Evolutionary conservation across 2,113 vertebrate genomes (phyloP).

Genomic region (Gyps fulvus): DNA sequence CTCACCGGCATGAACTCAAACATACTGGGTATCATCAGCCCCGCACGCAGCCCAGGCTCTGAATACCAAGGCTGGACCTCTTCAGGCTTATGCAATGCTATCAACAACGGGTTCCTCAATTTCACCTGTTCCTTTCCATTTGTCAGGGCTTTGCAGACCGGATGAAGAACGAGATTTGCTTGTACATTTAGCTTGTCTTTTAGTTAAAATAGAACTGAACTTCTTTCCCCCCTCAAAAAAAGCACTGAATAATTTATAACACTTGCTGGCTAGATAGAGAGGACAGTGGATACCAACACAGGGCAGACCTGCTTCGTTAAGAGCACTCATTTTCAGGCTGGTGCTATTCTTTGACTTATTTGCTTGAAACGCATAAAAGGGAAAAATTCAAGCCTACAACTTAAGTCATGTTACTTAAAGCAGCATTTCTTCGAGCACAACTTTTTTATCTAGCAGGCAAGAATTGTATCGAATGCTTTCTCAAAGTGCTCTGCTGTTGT

Average conservation of each 20-base stretch:
- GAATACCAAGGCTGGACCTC: rapidly evolving
- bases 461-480: neutral
- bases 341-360: neutral
- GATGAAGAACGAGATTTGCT: neutral
- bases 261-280: neutral
- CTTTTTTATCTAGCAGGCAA: neutral
- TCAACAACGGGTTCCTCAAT: neutral
- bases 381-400: neutral
- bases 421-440: neutral
- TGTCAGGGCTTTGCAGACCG: neutral
- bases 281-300: neutral
- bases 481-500: neutral
- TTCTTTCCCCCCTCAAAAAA: neutral
- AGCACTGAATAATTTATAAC: neutral
- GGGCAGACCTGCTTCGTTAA: neutral
- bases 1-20: rapidly evolving
- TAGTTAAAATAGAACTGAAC: neutral
- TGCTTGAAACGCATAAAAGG: neutral
- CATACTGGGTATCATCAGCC: neutral
- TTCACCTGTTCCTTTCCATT: neutral
- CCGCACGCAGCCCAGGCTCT: neutral
- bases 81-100: neutral
- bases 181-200: neutral
- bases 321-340: neutral
- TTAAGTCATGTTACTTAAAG: neutral